Base-by-base conservation (phyloP, 2,113 vertebrate genomes). In the Scopus umbretta region DNA sequence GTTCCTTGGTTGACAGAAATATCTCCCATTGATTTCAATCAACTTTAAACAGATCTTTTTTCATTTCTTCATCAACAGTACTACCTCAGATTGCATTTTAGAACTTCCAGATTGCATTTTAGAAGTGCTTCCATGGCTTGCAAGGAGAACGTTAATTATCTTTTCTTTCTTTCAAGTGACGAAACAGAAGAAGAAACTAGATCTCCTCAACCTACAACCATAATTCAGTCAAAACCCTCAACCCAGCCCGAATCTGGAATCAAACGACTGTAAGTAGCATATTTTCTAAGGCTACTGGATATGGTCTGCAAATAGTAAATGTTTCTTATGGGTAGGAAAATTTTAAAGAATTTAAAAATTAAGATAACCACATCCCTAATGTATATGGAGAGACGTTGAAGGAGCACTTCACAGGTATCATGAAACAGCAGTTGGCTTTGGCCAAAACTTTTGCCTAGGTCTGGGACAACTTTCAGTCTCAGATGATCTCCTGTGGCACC, bases 161-260 rank as follows among this genome's bases (percentile, higher is more conserved):
- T 91, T 71, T 82, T 82, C 34, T 88, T 80, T 73, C 52, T 61
- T 93, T 91, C 58, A 96, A 99, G 99, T 79, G 99, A 99, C 55
- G 99, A 99, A 94, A 96, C 97, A 26, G 99, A 99, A 85, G 99
- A 99, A 50, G 99, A 99, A 78, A 97, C 73, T 0, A 97, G 93
- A 80, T 80, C 98, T 38, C 88, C 96, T 56, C 97, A 97, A 26
- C 97, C 98, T 17, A 98, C 98, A 20, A 98, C 98, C 8, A 94
- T 98, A 9, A 96, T 97, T 36, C 98, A 97, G 71, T 82, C 97
- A 3, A 98, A 96, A 80, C 95, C 98, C 21, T 87, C 98, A 62
- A 98, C 98, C 74, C 98, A 98, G 94, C 98, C 98, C 1, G 99
- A 99, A 96, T 99, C 99, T 38, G 98, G 99, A 95, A 99, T 99